These are phyloP conservation scores for Bufo gargarizans DNA, from an alignment of 2,113 vertebrate genomes.

Conservation along the genomic window DNA sequence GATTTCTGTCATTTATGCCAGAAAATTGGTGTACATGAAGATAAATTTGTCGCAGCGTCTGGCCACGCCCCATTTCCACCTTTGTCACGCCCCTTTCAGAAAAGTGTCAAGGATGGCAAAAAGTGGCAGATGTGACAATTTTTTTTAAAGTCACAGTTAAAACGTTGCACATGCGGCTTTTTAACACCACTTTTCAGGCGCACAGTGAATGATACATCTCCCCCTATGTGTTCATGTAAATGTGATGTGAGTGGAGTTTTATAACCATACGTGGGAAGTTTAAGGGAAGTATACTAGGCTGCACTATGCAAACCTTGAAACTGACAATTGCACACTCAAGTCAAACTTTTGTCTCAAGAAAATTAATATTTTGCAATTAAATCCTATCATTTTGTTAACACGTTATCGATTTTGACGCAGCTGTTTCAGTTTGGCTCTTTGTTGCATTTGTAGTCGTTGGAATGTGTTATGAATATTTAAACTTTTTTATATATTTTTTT, in stretches of 20 bases:
- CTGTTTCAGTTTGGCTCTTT: neutral
- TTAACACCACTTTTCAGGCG: too few species aligned
- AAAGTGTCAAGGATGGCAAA: too few species aligned
- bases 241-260: neutral
- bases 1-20: too few species aligned
- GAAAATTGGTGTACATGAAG: too few species aligned
- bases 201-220: too few species aligned
- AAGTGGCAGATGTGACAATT: too few species aligned
- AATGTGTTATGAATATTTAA: slow-evolving; percentile 8
- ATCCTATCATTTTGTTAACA: neutral
- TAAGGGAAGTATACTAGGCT: neutral
- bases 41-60: too few species aligned
- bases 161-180: too few species aligned
- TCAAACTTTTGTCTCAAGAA: too few species aligned
- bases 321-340: neutral
- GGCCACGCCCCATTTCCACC: too few species aligned
- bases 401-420: neutral
- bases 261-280: neutral
- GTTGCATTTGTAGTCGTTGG: neutral
- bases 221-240: neutral
- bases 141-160: too few species aligned
- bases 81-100: too few species aligned
- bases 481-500: neutral
- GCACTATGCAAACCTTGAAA: neutral
- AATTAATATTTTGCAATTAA: neutral